These are phyloP conservation scores for Metaphire vulgaris DNA, from an alignment of 1,140 invertebrate genomes.

Conservation along the genomic window DNA sequence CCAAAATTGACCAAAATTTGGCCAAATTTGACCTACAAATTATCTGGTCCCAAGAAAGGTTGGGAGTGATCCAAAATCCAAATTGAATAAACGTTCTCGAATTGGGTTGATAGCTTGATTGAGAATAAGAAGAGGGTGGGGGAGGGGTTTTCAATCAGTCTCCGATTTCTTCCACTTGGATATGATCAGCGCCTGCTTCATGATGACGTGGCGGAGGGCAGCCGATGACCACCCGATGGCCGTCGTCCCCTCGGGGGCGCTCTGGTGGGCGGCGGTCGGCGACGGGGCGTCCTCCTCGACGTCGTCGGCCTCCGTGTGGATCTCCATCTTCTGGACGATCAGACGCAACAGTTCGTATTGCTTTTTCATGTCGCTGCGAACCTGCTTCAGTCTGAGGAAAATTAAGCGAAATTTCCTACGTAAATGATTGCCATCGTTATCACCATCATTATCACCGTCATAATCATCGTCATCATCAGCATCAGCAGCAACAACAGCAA, in stretches of 20 bases:
- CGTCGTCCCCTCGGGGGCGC: background rate
- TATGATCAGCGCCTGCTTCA: constrained; percentile 2
- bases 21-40: too few relatives aligned
- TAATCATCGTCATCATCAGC: too few relatives aligned
- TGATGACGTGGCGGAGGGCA: constrained; percentile 13
- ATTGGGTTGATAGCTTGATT: too few relatives aligned
- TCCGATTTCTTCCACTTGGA: background rate
- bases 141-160: background rate
- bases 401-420: too few relatives aligned
- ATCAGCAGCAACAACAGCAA: too few relatives aligned
- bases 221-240: constrained; percentile 7
- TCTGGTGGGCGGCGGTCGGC: background rate
- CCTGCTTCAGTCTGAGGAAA: constrained; percentile 59
- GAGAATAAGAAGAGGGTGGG: too few relatives aligned
- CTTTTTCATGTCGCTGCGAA: constrained; percentile 61
- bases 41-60: too few relatives aligned
- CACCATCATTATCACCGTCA: too few relatives aligned
- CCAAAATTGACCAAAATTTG: too few relatives aligned
- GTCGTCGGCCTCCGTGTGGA: constrained; percentile 75
- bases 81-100: too few relatives aligned
- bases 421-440: too few relatives aligned
- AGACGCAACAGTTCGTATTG: constrained; percentile 68
- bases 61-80: too few relatives aligned
- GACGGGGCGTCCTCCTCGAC: constrained; percentile 39
- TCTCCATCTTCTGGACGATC: constrained; percentile 82